Percentiles rank a stretch among this genome's conserved stretches.
Conservation (phyloP, 2,113 vertebrate genomes). For the Eurypyga helias region DNA sequence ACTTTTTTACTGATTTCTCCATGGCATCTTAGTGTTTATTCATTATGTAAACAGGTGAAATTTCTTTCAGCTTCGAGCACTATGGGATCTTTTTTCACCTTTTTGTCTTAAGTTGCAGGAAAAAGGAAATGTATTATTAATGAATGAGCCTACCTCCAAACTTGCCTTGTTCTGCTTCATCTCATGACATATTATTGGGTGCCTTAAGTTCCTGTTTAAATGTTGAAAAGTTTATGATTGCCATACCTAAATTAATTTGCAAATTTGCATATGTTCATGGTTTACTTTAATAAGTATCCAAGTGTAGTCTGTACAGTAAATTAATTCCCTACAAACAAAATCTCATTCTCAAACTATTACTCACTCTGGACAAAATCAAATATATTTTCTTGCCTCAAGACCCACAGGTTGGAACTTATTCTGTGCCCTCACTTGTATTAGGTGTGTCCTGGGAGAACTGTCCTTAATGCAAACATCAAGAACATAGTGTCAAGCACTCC, state of each 20-base stretch:
- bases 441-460: background rate
- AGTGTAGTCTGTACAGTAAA: background rate
- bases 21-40: background rate
- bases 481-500: background rate
- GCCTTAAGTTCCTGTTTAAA: background rate
- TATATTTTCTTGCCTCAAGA: background rate
- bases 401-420: background rate
- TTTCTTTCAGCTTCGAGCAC: background rate
- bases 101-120: background rate
- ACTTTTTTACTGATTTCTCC: background rate
- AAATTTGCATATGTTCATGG: background rate
- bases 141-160: background rate
- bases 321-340: background rate
- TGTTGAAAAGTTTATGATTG: background rate
- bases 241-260: background rate
- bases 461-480: background rate
- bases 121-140: background rate
- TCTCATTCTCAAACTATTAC: background rate
- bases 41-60: background rate
- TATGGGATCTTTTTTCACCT: background rate
- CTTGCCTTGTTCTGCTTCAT: background rate
- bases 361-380: background rate
- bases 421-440: background rate
- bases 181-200: background rate
- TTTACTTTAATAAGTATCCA: background rate